Evolutionary conservation across 2,888 invertebrate species (phyloP), one percentile per base, ranked within the genome.

Genomic region (Oxystoma pomonae): DNA sequence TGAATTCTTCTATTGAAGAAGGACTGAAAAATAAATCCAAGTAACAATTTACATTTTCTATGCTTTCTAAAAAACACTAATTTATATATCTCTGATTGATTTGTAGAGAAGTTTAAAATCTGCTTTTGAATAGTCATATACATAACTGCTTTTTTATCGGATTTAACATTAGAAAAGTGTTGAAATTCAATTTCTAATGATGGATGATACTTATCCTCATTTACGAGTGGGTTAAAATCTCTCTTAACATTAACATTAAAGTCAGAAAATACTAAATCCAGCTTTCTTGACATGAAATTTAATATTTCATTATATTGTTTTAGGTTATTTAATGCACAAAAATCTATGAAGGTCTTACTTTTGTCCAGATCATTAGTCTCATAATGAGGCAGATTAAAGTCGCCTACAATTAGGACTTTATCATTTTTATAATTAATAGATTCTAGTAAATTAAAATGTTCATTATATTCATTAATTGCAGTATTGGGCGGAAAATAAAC

Each of bases 341-440:
- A 58, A 22, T 58, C 58, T 18, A 12, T n/a, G 2, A 58, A 58
- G 7, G 21, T 17, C 16, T 58, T 58, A 58, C 58, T 58, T 58
- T 58, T 20, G 16, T 35, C 58, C 12, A 19, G 7, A 3, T 3
- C 7, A 57, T 9, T 3, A n/a, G 7, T 7, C 20, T 18, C 12
- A 20, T 17, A 57, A n/a, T 57, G 18, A 16, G 57, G 57, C 57
- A 57, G 5, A 57, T 57, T 57, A 16, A 57, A 57, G 58, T 58
- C 49, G 16, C 58, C 21, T 16, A 35, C 2, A 16, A 58, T 35
- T 16, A 20, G 49, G 16, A 58, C 22, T 16, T 58, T 58, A 16
- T n/a, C 16, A n/a, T 35, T 20, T 9, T 20, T 22, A 35, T 7
- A 35, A 18, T 35, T 35, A 58, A 58, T 16, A 16, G 58, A 58